These are phyloP conservation scores for Branchipolynoe longqiensis DNA, from an alignment of 2,888 invertebrate genomes.

Conservation along the genomic window DNA sequence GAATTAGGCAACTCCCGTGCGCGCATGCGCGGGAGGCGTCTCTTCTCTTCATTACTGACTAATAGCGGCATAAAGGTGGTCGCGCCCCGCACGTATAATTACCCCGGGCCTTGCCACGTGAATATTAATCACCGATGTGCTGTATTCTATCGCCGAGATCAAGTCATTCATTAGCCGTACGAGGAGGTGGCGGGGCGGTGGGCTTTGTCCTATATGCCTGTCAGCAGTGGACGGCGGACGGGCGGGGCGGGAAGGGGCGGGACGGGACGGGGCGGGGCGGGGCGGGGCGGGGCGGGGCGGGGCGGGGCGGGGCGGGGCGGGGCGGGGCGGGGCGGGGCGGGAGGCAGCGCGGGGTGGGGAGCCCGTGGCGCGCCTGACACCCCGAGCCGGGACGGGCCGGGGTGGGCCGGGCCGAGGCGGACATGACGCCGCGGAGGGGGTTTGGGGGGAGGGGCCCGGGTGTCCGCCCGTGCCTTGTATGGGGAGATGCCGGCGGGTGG, in stretches of 20 bases:
- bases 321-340: not conserved
- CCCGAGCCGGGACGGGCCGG: not conserved
- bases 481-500: not conserved
- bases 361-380: no score
- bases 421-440: not conserved
- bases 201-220: not conserved
- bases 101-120: not conserved
- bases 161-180: not conserved
- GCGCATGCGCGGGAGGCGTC: no score
- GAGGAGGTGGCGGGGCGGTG: not conserved
- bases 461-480: not conserved
- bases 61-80: not conserved
- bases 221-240: not conserved
- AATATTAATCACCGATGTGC: slow-evolving; percentile 19
- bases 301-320: not conserved
- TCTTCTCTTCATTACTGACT: slow-evolving; percentile 30
- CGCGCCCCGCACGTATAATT: not conserved
- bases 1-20: not conserved
- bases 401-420: not conserved
- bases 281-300: not conserved
- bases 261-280: not conserved
- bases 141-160: not conserved
- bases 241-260: not conserved
- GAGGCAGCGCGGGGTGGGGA: not conserved
- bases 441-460: not conserved